Percentiles rank a stretch among this genome's conserved stretches.
phyloP scores from a whole-genome alignment of 2,113 vertebrate species.

The Thalassarche chlororhynchos region DNA sequence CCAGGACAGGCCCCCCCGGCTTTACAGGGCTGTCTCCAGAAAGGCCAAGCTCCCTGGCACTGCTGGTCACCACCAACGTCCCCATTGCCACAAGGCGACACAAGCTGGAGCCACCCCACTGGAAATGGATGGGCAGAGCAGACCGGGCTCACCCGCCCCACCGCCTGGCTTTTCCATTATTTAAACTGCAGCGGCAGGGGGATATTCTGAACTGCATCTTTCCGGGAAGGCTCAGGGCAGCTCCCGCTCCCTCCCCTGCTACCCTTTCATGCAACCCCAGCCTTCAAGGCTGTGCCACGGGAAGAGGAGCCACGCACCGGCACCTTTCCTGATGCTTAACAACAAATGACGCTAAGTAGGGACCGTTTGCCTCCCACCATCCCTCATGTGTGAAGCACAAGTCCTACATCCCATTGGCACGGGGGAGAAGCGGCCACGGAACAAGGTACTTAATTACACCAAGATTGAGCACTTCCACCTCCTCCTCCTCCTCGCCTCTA shows the following conservation, averaged over 20 bases:
- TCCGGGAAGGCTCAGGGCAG: not conserved
- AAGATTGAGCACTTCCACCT: not conserved
- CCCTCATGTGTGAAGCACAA: rapidly evolving
- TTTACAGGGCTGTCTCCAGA: not conserved
- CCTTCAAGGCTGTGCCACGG: not conserved
- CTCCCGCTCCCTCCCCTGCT: not conserved
- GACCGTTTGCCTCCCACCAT: not conserved
- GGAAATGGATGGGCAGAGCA: not conserved
- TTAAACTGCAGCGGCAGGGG: not conserved
- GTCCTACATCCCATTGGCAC: not conserved
- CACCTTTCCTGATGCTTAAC: not conserved
- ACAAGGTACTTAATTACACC: conserved; percentile 17
- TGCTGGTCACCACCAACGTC: not conserved
- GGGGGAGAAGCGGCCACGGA: not conserved
- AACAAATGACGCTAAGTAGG: not conserved
- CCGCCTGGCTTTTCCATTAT: not conserved
- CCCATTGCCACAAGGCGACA: not conserved
- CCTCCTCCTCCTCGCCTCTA: not conserved
- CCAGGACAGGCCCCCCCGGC: no score
- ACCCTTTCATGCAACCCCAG: not conserved
- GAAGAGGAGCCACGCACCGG: not conserved
- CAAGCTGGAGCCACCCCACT: not conserved
- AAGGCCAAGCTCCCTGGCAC: not conserved
- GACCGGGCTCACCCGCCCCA: rapidly evolving
- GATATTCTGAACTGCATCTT: not conserved